phyloP scores from a whole-genome alignment of 2,113 vertebrate genomes.

The Malurus elegans region DNA sequence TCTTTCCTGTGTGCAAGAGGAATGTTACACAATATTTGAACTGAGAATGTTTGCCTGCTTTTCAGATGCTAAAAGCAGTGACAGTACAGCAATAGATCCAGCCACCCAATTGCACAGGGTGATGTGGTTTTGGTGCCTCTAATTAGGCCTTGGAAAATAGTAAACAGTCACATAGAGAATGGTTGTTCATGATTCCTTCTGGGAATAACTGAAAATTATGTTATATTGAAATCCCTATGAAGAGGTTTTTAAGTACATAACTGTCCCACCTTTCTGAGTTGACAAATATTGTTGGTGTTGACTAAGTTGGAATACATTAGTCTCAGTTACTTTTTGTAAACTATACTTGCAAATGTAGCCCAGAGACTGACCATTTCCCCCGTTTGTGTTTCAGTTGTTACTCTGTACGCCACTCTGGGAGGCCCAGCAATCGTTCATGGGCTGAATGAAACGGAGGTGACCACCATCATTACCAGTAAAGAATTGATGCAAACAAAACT shows the following conservation, averaged over 20 bases:
- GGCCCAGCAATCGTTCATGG: slow-evolving; percentile 90
- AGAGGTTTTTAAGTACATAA: not conserved
- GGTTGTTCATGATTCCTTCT: not conserved
- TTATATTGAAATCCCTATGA: not conserved
- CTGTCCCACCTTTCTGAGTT: not conserved
- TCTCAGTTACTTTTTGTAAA: not conserved
- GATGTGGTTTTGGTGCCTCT: not conserved
- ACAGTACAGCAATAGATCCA: not conserved
- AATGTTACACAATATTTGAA: not conserved
- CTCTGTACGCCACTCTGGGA: slow-evolving; percentile 91
- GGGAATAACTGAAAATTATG: not conserved
- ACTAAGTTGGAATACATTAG: not conserved
- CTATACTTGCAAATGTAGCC: not conserved
- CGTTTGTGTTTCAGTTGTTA: slow-evolving; percentile 81
- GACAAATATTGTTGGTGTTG: not conserved
- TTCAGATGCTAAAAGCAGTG: not conserved
- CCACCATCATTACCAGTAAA: slow-evolving; percentile 92
- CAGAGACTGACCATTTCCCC: not conserved
- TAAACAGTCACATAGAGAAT: not conserved
- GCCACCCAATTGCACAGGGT: not conserved
- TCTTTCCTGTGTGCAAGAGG: not conserved
- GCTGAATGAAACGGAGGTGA: slow-evolving; percentile 90
- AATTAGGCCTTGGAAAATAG: not conserved
- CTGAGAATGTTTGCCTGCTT: not conserved
- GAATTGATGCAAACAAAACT: slow-evolving; percentile 89